Evolutionary conservation across 2,797 vertebrate genomes (phyloP).

Genomic region (Pygocentrus nattereri): DNA sequence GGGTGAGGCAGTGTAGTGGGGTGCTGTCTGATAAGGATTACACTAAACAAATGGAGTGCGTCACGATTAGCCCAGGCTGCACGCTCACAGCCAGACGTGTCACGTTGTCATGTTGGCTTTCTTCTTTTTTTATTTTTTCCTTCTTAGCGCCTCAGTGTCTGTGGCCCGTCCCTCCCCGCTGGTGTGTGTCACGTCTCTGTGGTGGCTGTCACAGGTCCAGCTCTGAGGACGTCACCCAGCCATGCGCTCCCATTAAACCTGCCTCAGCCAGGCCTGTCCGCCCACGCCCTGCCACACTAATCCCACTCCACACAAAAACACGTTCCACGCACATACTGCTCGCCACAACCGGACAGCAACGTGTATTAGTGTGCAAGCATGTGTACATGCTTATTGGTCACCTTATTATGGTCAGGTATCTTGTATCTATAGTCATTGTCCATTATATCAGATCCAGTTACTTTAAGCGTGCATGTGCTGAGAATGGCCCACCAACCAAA

Average conservation of each 20-base stretch:
- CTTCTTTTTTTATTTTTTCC: slow-evolving; percentile 31
- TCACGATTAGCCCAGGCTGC: slow-evolving; percentile 46
- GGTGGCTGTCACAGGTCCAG: slow-evolving; percentile 47
- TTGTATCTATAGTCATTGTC: no score
- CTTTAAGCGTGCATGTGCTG: no score
- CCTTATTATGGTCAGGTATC: no score
- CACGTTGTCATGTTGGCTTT: slow-evolving; percentile 42
- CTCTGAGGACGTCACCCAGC: slow-evolving; percentile 16
- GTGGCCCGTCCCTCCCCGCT: slow-evolving; percentile 22
- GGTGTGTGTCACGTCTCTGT: slow-evolving; percentile 45
- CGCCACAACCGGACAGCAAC: background rate
- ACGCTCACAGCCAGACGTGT: slow-evolving; percentile 46
- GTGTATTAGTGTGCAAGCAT: background rate
- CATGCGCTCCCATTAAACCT: slow-evolving; percentile 38
- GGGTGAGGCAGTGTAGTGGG: background rate
- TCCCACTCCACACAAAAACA: slow-evolving; percentile 2
- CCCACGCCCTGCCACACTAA: slow-evolving; percentile 25
- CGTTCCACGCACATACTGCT: background rate
- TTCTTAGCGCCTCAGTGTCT: slow-evolving; percentile 33
- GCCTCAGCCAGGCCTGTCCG: slow-evolving; percentile 33
- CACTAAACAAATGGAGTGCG: slow-evolving; percentile 54
- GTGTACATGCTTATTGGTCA: no score
- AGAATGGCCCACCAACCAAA: no score
- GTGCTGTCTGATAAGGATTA: slow-evolving; percentile 33
- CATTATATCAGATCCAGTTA: no score